A percentile compares a stretch with the other conserved stretches of the same genome.
Evolutionary conservation across 1,140 invertebrate species (phyloP).

Genomic region (Drosophila arawakana): DNA sequence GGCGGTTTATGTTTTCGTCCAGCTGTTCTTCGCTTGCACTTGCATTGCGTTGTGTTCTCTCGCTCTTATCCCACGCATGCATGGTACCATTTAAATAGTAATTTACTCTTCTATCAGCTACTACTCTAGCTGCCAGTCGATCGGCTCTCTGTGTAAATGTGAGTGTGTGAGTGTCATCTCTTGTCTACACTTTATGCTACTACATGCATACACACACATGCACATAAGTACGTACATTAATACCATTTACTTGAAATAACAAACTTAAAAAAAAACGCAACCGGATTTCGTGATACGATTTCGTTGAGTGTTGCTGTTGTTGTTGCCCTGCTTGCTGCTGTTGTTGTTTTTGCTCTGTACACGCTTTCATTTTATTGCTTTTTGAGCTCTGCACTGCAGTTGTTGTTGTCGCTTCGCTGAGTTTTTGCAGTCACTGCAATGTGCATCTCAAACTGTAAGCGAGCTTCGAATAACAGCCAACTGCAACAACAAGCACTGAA

Average conservation of each 20-base stretch:
- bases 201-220: conserved; percentile 1
- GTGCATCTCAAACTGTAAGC: conserved; percentile 49
- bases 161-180: neutral
- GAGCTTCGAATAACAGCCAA: conserved; percentile 9
- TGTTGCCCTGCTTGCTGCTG: conserved; percentile 35
- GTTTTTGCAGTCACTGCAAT: conserved; percentile 46
- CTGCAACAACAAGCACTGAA: conserved; percentile 6
- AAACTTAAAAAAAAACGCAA: conserved; percentile 46
- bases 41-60: conserved; percentile 1
- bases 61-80: conserved; percentile 18
- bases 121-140: too few species aligned
- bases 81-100: neutral
- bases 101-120: too few species aligned
- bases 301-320: conserved; percentile 35
- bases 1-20: conserved; percentile 31
- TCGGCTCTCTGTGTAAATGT: neutral
- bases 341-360: conserved; percentile 13
- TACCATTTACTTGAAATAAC: conserved; percentile 39
- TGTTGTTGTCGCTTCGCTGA: conserved; percentile 41
- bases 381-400: conserved; percentile 33
- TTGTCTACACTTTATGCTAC: conserved; percentile 18
- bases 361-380: conserved; percentile 52
- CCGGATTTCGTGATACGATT: conserved; percentile 53
- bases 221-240: conserved; percentile 29
- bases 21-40: conserved; percentile 42